A percentile compares a stretch with the other conserved stretches of the same genome.
Conservation (phyloP, 2,888 invertebrate genomes). For the Acleris literana region DNA sequence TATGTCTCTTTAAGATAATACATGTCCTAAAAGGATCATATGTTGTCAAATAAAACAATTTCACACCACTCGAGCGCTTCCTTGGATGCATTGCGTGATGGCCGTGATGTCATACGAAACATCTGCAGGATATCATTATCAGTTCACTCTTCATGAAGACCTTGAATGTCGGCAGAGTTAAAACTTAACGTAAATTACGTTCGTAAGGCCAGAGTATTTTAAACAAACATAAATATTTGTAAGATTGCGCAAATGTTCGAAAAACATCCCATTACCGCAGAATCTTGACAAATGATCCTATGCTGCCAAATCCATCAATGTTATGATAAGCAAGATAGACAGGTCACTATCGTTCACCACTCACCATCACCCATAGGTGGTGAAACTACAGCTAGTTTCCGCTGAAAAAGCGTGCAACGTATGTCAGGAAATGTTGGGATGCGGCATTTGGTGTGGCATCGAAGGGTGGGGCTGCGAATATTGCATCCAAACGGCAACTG, state of each 20-base stretch:
- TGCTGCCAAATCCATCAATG: constrained; percentile 25
- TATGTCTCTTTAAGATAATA: constrained; percentile 1
- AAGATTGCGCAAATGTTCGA: not conserved
- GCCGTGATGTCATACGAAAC: constrained; percentile 12
- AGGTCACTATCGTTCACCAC: constrained; percentile 8
- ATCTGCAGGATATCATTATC: constrained; percentile 36
- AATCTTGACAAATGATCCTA: constrained; percentile 29
- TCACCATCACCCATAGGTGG: not conserved
- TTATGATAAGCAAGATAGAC: constrained; percentile 19
- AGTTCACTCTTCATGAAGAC: constrained; percentile 14
- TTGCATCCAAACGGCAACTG: constrained; percentile 47
- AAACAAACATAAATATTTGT: constrained; percentile 14
- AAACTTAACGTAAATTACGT: constrained; percentile 14
- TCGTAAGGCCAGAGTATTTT: constrained; percentile 11
- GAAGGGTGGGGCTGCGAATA: constrained; percentile 54
- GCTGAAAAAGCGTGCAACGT: not conserved
- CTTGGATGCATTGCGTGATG: constrained; percentile 28
- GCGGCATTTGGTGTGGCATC: constrained; percentile 55
- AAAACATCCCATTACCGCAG: constrained; percentile 11
- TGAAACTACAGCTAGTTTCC: not conserved
- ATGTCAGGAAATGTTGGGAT: constrained; percentile 35
- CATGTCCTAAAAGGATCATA: constrained; percentile 2
- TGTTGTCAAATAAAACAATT: constrained; percentile 19
- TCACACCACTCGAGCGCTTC: constrained; percentile 21
- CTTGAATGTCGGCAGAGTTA: constrained; percentile 17